These are phyloP conservation scores for Oryzias javanicus DNA, from an alignment of 2,113 vertebrate species.

Conservation along the genomic window DNA sequence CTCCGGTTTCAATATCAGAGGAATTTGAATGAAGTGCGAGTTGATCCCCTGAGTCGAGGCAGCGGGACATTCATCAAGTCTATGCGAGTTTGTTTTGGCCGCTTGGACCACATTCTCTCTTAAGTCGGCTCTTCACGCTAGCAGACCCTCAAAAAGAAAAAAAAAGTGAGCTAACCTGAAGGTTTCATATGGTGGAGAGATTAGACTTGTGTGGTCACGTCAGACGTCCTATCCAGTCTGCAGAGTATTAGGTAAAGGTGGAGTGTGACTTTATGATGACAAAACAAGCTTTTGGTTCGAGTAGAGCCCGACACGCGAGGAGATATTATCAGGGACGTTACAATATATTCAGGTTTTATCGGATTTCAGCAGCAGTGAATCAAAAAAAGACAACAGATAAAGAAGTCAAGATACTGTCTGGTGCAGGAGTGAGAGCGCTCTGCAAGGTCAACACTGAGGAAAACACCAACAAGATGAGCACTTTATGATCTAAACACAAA, in stretches of 20 bases:
- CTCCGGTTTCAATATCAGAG: constrained; percentile 48
- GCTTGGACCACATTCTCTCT: constrained; percentile 37
- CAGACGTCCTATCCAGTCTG: not conserved
- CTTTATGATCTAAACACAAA: constrained; percentile 24
- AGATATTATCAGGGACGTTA: constrained; percentile 33
- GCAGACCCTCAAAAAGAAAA: constrained; percentile 59
- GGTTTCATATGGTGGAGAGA: constrained; percentile 50
- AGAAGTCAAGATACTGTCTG: constrained; percentile 23
- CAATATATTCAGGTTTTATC: constrained; percentile 57
- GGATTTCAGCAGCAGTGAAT: constrained; percentile 28
- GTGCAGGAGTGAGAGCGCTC: constrained; percentile 9
- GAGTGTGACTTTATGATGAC: constrained; percentile 30
- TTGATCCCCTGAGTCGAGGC: constrained; percentile 42
- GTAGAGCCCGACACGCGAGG: constrained; percentile 30
- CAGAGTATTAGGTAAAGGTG: not conserved
- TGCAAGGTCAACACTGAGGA: constrained; percentile 20
- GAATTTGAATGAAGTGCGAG: constrained; percentile 61
- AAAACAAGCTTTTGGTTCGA: constrained; percentile 9
- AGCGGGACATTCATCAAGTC: constrained; percentile 45
- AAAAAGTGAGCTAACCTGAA: constrained; percentile 55
- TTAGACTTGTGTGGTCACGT: constrained; percentile 54
- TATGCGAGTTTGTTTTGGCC: constrained; percentile 65
- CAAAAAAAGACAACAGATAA: constrained; percentile 29
- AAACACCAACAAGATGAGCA: constrained; percentile 26
- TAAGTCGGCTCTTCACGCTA: constrained; percentile 17